Conservation (phyloP, 2,797 vertebrate species). For the Liasis olivaceus region DNA sequence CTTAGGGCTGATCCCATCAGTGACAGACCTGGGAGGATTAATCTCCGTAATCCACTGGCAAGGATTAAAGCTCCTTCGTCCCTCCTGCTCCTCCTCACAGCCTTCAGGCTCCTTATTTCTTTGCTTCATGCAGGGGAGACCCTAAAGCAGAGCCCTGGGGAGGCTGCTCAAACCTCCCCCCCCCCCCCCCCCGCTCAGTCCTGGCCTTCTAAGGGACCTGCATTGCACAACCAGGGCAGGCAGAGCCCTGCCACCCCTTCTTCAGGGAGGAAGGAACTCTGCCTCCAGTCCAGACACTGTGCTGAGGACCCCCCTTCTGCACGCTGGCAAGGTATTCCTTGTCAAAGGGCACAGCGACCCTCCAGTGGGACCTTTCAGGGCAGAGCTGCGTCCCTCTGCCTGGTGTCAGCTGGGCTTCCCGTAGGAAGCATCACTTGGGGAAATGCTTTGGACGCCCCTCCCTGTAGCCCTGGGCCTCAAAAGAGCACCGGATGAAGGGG, state of each 20-base stretch:
- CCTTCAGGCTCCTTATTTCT: conserved; percentile 43
- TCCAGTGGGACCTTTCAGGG: neutral
- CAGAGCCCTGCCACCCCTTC: neutral
- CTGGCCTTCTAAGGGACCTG: neutral
- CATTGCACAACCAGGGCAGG: neutral
- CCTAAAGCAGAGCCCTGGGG: too few relatives aligned
- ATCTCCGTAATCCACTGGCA: conserved; percentile 74
- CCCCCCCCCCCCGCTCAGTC: neutral
- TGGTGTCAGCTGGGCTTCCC: neutral
- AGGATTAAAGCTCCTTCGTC: conserved; percentile 62
- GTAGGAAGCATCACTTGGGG: neutral
- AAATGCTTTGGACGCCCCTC: neutral
- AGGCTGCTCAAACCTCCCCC: neutral
- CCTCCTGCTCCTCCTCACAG: neutral
- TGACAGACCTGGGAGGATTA: conserved; percentile 65
- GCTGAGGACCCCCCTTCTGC: neutral
- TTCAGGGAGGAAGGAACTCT: neutral
- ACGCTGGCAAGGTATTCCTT: neutral
- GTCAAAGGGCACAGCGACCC: neutral
- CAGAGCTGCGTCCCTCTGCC: neutral
- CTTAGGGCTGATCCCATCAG: conserved; percentile 67
- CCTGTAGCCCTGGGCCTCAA: neutral
- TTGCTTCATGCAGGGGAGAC: conserved; percentile 28
- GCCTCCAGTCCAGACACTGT: neutral
- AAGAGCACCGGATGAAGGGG: neutral